These are phyloP conservation scores for Eidolon helvum DNA, from an alignment of 2,113 vertebrate species.

Conservation along the genomic window DNA sequence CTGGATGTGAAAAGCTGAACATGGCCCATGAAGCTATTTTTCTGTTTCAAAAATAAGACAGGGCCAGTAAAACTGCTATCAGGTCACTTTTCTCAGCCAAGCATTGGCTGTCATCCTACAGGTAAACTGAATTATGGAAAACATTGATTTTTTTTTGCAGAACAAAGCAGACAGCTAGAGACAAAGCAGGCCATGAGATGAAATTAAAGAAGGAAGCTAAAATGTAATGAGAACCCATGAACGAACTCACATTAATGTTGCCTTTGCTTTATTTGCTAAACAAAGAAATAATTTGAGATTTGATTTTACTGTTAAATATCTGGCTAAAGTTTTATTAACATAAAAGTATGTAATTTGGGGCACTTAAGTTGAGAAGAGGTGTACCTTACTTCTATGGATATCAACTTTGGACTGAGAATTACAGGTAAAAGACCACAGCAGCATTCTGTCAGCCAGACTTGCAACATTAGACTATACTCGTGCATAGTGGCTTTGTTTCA, in stretches of 20 bases:
- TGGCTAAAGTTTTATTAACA: background rate
- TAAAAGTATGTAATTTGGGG: background rate
- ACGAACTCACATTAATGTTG: background rate
- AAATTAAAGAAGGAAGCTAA: conserved; percentile 5
- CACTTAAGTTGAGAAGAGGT: background rate
- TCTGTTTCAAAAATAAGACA: conserved; percentile 64
- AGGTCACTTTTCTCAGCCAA: background rate
- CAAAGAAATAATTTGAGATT: background rate
- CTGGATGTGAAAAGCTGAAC: background rate
- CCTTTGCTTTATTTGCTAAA: background rate
- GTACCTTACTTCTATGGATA: background rate
- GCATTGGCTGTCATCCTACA: background rate
- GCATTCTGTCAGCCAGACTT: background rate
- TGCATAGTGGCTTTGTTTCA: background rate
- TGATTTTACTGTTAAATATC: background rate
- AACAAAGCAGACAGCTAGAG: background rate
- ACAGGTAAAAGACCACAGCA: background rate
- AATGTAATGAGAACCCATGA: background rate
- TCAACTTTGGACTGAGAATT: background rate
- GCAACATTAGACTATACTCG: background rate
- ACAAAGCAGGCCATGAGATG: background rate
- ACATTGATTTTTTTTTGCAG: background rate
- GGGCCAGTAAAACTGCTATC: background rate
- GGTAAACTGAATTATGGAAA: background rate
- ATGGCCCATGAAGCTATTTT: conserved; percentile 34